Evolutionary conservation across 2,888 invertebrate genomes (phyloP).

Genomic region (Dicyrtomina minuta): DNA sequence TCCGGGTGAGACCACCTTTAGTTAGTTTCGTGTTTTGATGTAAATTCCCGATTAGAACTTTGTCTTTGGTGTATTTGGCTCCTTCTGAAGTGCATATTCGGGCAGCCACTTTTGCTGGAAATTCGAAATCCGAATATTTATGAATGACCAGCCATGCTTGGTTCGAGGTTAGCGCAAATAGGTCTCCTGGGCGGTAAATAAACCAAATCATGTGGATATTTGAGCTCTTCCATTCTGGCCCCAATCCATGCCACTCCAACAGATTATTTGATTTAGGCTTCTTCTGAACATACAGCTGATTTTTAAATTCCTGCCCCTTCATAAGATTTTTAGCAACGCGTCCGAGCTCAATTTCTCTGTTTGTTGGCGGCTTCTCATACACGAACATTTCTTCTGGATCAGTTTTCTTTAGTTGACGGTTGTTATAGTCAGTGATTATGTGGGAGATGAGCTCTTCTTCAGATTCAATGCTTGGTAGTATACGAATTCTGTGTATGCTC

Average conservation of each 20-base stretch:
- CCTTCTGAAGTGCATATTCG: background rate
- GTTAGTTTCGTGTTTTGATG: background rate
- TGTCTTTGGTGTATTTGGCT: background rate
- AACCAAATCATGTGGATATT: conserved; percentile 11
- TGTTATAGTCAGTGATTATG: background rate
- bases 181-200: background rate
- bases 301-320: background rate
- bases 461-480: too few species aligned
- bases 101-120: background rate
- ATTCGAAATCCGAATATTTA: conserved; percentile 1
- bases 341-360: background rate
- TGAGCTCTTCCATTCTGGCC: background rate
- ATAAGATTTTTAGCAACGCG: background rate
- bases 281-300: background rate
- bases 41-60: background rate
- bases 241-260: background rate
- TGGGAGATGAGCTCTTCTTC: background rate
- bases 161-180: background rate
- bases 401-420: background rate
- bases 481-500: too few species aligned
- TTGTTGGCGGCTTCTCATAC: too few species aligned
- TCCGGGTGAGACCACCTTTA: background rate
- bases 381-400: too few species aligned
- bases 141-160: conserved; percentile 12
- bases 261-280: background rate